These are phyloP conservation scores for Spisula subtruncata DNA, from an alignment of 2,888 invertebrate species.

Conservation along the genomic window DNA sequence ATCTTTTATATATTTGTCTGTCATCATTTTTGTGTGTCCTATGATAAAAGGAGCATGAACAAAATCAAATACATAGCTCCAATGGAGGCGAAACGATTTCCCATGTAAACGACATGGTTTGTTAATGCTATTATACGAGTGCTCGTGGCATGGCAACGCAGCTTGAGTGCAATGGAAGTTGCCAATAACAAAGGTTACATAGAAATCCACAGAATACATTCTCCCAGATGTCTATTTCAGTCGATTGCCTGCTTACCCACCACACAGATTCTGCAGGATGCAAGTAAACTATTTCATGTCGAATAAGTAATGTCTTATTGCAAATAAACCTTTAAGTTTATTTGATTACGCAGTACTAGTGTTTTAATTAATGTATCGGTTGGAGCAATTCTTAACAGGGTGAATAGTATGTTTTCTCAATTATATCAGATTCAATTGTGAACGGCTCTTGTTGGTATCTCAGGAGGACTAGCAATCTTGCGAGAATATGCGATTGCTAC, in stretches of 20 bases:
- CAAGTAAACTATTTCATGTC: neutral
- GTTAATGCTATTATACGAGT: no score
- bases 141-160: no score
- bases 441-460: neutral
- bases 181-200: no score
- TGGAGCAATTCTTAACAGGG: neutral
- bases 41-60: no score
- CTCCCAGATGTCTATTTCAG: neutral
- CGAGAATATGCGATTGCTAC: neutral
- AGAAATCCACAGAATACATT: neutral
- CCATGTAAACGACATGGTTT: no score
- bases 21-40: no score
- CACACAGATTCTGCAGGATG: neutral
- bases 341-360: constrained; percentile 1
- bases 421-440: constrained; percentile 18
- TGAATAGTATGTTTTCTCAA: neutral
- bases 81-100: no score
- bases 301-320: constrained; percentile 10
- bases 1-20: no score
- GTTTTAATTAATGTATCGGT: neutral
- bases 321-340: constrained; percentile 16
- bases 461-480: neutral
- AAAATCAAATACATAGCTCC: no score
- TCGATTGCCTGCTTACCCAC: neutral
- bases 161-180: no score